Percentiles rank a stretch among this genome's conserved stretches.
Conservation (phyloP, 35 echinoderm and acorn worm species). For the Ophiothrix spiculata region DNA sequence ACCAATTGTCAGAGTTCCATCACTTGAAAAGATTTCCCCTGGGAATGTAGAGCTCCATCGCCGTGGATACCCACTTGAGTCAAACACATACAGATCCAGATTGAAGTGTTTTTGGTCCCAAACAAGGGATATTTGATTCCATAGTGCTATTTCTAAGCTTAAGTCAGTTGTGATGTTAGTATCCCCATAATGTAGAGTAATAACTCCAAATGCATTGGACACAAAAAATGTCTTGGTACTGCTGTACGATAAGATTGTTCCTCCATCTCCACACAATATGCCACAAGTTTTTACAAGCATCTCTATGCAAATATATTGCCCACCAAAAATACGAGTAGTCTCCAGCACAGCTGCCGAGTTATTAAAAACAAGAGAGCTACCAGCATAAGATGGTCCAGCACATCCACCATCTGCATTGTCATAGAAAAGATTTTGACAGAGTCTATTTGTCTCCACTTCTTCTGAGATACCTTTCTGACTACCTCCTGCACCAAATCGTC, state of each 20-base stretch:
- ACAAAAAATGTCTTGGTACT: slow-evolving; percentile 54
- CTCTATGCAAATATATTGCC: slow-evolving; percentile 40
- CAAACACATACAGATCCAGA: slow-evolving; percentile 66
- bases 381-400: slow-evolving; percentile 48
- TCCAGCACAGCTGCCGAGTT: slow-evolving; percentile 35
- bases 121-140: slow-evolving; percentile 64
- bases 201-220: slow-evolving; percentile 28
- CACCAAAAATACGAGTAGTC: not conserved
- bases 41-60: slow-evolving; percentile 39
- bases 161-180: slow-evolving; percentile 58
- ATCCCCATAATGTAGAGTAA: slow-evolving; percentile 56
- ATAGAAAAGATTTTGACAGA: slow-evolving; percentile 5
- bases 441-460: not conserved
- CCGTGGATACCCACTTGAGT: slow-evolving; percentile 33
- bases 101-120: slow-evolving; percentile 31
- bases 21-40: slow-evolving; percentile 43
- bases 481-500: slow-evolving; percentile 11
- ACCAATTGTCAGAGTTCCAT: slow-evolving; percentile 57
- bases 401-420: slow-evolving; percentile 14
- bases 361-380: slow-evolving; percentile 29
- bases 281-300: slow-evolving; percentile 59
- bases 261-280: slow-evolving; percentile 46
- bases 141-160: slow-evolving; percentile 20
- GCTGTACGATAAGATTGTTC: slow-evolving; percentile 69
- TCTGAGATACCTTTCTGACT: not conserved